Evolutionary conservation across 1,140 invertebrate species (phyloP), one percentile per base, ranked within the genome.

Genomic region (Caenorhabditis inopinata): DNA sequence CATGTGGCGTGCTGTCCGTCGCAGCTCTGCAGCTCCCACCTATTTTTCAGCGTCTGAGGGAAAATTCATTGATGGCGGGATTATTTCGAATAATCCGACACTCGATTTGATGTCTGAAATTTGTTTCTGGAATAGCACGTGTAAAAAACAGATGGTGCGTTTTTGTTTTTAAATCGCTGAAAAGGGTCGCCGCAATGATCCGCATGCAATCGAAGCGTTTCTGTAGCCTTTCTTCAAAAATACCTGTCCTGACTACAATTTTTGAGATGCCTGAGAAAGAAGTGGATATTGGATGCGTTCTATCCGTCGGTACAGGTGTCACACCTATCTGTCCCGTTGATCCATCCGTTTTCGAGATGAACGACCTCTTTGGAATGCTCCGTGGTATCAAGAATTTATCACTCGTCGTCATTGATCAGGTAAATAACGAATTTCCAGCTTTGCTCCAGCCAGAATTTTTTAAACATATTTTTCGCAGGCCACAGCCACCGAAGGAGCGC

Each of bases 61-160:
- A 16, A 90, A 92, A 75, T 97, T 93, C 87, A 88, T 98, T 18
- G 96, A 98, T 89, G 96, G 96, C n/a, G 96, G 96, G 23, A 90
- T 99, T 7, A 95, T 97, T 78, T 93, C 96, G 0, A 99, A 99
- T 88, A 99, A 98, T 89, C 96, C 96, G 0, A 97, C 96, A 0
- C 88, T 98, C 49, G 96, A 98, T 88, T 92, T 94, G 0, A 90
- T 98, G 51, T 96, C 96, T 0, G 96, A 98, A 89, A 93, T 98
- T 38, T 92, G 94, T 38, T 94, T 97, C 86, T 93, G 95, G 85
- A 94, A 95, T 84, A 90, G 93, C 51, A 94, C 94, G 29, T 85
- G 84, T 53, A 35, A 74, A 21, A 84, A 76, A 9, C 5, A 80
- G n/a, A 62, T 6, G 35, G 75, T 47, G n/a, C n/a, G n/a, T n/a